A percentile compares a stretch with the other conserved stretches of the same genome.
phyloP scores from a whole-genome alignment of 1,140 invertebrate genomes.

The Zaprionus gabonicus region DNA sequence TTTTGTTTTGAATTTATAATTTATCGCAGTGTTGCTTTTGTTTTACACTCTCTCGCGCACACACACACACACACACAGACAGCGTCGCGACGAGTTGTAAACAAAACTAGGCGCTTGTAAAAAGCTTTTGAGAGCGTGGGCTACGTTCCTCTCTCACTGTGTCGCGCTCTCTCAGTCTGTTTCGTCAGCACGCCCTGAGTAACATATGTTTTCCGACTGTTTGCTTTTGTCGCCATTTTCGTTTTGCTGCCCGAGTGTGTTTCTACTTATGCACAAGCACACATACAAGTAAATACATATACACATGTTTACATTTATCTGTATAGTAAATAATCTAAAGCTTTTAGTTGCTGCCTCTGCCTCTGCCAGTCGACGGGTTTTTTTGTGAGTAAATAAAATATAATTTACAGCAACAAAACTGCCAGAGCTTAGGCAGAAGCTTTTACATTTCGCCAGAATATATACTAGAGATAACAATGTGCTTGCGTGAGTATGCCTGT shows the following conservation, averaged over 20 bases:
- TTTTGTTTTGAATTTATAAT: constrained; percentile 84
- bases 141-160: constrained; percentile 14
- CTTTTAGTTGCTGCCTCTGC: constrained; percentile 61
- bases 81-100: constrained; percentile 60
- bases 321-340: constrained; percentile 56
- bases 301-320: constrained; percentile 24
- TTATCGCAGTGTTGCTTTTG: constrained; percentile 79
- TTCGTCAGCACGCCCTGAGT: constrained; percentile 29
- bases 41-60: constrained; percentile 57
- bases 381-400: constrained; percentile 60
- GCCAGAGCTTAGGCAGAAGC: constrained; percentile 50
- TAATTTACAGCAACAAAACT: constrained; percentile 66
- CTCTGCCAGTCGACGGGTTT: constrained; percentile 43
- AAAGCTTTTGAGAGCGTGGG: constrained; percentile 65
- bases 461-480: constrained; percentile 59
- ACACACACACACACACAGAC: constrained; percentile 7
- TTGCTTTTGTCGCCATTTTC: constrained; percentile 80
- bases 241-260: constrained; percentile 31
- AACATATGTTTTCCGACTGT: constrained; percentile 79
- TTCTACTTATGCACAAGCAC: constrained; percentile 16
- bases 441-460: constrained; percentile 79
- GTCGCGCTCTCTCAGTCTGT: neutral
- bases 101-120: constrained; percentile 71
- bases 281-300: constrained; percentile 3
- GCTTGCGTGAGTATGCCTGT: constrained; percentile 4